A percentile compares a stretch with the other conserved stretches of the same genome.
These are phyloP conservation scores for Aculops lycopersici DNA, from an alignment of 1,140 invertebrate genomes.

Conservation along the genomic window DNA sequence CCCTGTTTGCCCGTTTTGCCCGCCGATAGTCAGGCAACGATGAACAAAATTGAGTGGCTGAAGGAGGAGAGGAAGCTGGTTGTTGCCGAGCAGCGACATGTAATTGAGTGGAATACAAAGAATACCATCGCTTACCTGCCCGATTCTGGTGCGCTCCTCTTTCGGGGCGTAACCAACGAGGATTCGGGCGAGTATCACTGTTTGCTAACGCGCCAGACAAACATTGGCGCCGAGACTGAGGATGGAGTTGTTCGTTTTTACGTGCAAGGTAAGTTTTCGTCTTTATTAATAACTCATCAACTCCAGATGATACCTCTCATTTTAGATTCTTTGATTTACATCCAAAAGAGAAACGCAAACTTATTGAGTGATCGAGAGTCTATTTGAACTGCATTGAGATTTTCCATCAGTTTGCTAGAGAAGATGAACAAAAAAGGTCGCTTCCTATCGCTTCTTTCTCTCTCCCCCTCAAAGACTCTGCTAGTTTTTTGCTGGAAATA, in stretches of 20 bases:
- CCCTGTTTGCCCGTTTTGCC: constrained; percentile 7
- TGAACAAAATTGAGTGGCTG: constrained; percentile 10
- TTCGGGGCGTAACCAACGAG: constrained; percentile 24
- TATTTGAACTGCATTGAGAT: no score
- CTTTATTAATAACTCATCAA: no score
- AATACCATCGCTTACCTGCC: constrained; percentile 12
- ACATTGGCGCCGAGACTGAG: no score
- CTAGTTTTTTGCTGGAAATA: no score
- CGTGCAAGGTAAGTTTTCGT: neutral
- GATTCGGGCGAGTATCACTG: constrained; percentile 31
- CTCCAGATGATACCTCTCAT: no score
- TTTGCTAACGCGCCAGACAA: constrained; percentile 19
- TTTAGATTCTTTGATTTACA: no score
- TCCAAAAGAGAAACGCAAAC: no score
- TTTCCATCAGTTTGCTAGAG: no score
- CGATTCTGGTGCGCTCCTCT: constrained; percentile 26
- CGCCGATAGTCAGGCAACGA: constrained; percentile 3
- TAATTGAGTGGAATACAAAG: neutral
- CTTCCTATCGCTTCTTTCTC: no score
- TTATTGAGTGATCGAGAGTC: no score
- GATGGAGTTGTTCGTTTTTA: neutral
- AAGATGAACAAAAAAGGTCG: no score
- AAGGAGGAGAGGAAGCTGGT: constrained; percentile 11
- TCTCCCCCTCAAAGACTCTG: no score
- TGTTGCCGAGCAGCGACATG: constrained; percentile 4